Evolutionary conservation across 2,888 invertebrate species (phyloP).

Genomic region (Drosophila mercatorum): DNA sequence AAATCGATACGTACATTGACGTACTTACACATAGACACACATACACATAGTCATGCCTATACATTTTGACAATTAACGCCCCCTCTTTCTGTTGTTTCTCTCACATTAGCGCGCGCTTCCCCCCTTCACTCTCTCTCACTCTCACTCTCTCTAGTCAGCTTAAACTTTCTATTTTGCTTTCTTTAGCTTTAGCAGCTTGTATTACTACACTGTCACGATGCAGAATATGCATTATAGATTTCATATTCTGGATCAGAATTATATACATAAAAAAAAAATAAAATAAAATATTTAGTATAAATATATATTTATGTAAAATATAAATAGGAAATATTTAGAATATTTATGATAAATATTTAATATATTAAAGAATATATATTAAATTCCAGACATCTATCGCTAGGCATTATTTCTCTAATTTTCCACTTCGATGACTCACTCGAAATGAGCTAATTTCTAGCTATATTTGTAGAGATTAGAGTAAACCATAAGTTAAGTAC

Average conservation of each 20-base stretch:
- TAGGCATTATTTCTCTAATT: not conserved
- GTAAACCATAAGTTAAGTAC: not conserved
- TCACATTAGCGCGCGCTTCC: not conserved
- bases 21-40: not conserved
- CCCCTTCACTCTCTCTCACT: not conserved
- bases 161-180: conserved; percentile 17
- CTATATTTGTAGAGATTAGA: conserved; percentile 3
- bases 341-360: not conserved
- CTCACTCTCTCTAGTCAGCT: conserved; percentile 3
- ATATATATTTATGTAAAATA: not conserved
- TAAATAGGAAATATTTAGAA: not conserved
- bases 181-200: not conserved
- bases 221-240: not conserved
- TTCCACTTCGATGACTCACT: conserved; percentile 12
- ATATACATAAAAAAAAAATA: not conserved
- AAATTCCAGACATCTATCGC: not conserved
- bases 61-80: conserved; percentile 21
- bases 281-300: not conserved
- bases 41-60: not conserved
- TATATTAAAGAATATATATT: not conserved
- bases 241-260: not conserved
- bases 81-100: conserved; percentile 9
- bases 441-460: conserved; percentile 1
- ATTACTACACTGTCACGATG: not conserved
- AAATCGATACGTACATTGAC: conserved; percentile 19